Evolutionary conservation across 1,140 invertebrate species (phyloP), one percentile per base, ranked within the genome.

Genomic region (Pachyrhynchus sulphureomaculatus): DNA sequence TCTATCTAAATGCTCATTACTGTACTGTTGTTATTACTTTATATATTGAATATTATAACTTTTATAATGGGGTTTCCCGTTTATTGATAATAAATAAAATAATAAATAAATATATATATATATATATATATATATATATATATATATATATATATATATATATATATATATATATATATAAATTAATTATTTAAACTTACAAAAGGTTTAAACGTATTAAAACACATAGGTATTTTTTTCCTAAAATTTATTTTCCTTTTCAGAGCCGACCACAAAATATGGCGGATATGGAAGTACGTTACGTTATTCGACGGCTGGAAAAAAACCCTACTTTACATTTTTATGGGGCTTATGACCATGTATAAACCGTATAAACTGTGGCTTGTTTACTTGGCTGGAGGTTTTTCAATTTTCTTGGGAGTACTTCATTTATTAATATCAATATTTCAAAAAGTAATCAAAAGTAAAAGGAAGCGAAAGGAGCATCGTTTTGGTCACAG

Each of bases 341-440:
- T 72, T 10, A 60, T 76, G 42, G 67, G 66, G 12, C 66, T 65
- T 0, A 48, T 73, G 39, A 72, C 73, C 6, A 62, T 76, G 36
- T 56, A 73, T 26, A 74, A 68, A 62, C 74, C 73, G 12, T 67
- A 74, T 51, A 69, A 68, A 56, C 54, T 76, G 15, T 75, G 74
- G 74, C 54, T 76, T 18, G 73, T 73, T 5, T 76, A 76, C 57
- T 65, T 73, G 2, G 72, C 69, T 9, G 70, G 67, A 8, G 70
- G 67, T 15, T 68, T 70, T 41, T 45, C 75, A 13, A 63, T 75
- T 20, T 55, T 62, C 1, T 47, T 76, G n/a, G 72, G 73, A 8
- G 21, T 72, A n/a, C 60, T 73, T 17, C 70, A 76, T 61, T 32
- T 74, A 8, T 15, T 71, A 6, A 48, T 72, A 26, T 70, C 68